Base-by-base conservation (phyloP, 2,113 vertebrate genomes). In the Ivindomyrus marchei region DNA sequence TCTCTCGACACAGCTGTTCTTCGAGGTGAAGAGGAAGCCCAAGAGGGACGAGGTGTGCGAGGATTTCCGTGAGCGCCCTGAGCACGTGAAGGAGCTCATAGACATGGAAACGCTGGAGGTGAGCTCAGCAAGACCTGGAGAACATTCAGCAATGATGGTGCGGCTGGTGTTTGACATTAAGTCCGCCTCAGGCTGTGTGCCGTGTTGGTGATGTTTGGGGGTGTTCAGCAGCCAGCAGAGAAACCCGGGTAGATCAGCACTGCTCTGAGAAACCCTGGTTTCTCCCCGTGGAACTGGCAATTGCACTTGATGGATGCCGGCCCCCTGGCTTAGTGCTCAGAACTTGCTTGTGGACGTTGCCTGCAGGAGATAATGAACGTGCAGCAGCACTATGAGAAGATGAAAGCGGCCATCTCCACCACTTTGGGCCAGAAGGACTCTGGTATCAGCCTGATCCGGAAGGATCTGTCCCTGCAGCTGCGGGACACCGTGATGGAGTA, bases 281-380 rank as follows among this genome's bases (percentile, higher is more conserved):
- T 56, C 52, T 21, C 19, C 17, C 52, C 4, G 31, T 77, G 31
- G n/a, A 27, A 11, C 24, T 50, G 42, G 8, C 5, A 85, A 27
- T 27, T 3, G 17, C 84, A 42, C 42, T 15, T 50, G 47, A 49
- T 77, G 31, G 36, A 19, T 77, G 31, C 3, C 31, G 1, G 74
- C 15, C 17, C 74, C 17, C 27, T 19, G 27, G 31, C 31, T 36
- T 15, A 74, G 11, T 39, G 1, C 70, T 74, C 70, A 17, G 13
- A 74, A 15, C 13, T 6, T 9, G 36, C 74, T 77, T 36, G 74
- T 42, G 42, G 83, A 85, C 24, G 24, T 88, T 62, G 46, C 42
- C 4, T 84, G 39, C 92, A 99, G 98, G 98, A 99, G 92, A 89
- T 99, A 88, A 93, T 96, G 90, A 98, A 99, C 91, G 91, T 99